Evolutionary conservation across 2,113 vertebrate species (phyloP), one percentile per base, ranked within the genome.

Genomic region (Pterocles orientalis): DNA sequence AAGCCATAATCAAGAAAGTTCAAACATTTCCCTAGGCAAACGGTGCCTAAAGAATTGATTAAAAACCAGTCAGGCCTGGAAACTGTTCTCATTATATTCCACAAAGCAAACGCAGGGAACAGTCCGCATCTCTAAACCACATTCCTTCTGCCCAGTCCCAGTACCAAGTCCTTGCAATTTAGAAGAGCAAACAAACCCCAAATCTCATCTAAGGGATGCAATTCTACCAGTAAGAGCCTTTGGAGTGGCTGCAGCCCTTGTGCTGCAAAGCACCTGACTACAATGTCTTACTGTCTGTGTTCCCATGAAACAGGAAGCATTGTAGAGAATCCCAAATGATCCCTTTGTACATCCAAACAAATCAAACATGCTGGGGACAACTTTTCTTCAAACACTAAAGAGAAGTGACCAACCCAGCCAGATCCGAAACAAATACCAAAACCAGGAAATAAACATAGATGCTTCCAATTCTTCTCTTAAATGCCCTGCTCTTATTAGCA

Each of bases 231-330:
- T 56, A 28, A 89, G 94, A 94, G 92, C 57, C 66, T 65, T 24
- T 78, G 86, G 86, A 86, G 88, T 69, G 76, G 94, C 79, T 93
- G 88, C 80, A 90, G 86, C 79, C 90, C 92, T 90, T 86, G 92
- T 93, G 91, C 88, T 89, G 88, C 91, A 76, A 84, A 91, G 90
- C 96, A 58, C 34, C 88, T 92, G 94, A 95, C 86, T 90, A 96
- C 95, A 97, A 95, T 84, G 95, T 86, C 86, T 62, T 20, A 86
- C 73, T 96, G 96, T 97, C 53, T 78, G 69, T 0, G 6, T 84
- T 87, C 61, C 83, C 92, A 84, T 83, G 64, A 86, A 92, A 90
- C 3, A 2, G 88, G 88, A 91, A 90, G 94, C 91, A 75, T 94
- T 95, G 94, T 88, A 33, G 81, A 84, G 82, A 89, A 95, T 82